Evolutionary conservation across 2,113 vertebrate genomes (phyloP), one percentile per base, ranked within the genome.

Genomic region (Phalacrocorax brasilianus): DNA sequence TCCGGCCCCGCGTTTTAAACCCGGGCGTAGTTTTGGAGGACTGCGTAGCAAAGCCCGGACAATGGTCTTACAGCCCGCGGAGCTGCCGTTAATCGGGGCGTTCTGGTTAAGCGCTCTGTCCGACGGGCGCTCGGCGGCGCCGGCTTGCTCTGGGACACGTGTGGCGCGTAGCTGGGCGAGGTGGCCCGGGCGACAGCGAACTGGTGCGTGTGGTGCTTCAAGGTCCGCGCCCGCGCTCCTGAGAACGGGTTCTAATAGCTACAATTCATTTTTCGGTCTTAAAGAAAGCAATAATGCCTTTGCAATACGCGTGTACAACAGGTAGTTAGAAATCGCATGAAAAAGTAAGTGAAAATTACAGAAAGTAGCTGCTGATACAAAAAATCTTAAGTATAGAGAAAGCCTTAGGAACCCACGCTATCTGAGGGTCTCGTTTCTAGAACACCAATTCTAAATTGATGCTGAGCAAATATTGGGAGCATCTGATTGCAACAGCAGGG

Each of bases 191-290:
- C 35, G 5, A 2, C 6, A 12, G 35, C 21, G 6, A 28, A 5
- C 49, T 1, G 11, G 4, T 5, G 35, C 26, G 0, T 3, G 6
- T 12, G 27, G 3, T 1, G 38, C 80, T 52, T 53, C 45, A 7
- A 27, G 35, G 35, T 2, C 47, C 12, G 81, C 50, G 10, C 27
- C 30, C 23, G 22, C 35, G 12, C 53, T 5, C 2, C 4, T 11
- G 45, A 35, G n/a, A 77, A 12, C 56, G 3, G 78, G 22, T 8
- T 67, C 44, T 15, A 16, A 12, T 19, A 14, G 2, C 56, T 7
- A 2, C 18, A 28, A 15, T 4, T 35, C 3, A 1, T 14, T 42
- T 32, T 6, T 70, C 6, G 7, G 45, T 28, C 65, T 21, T 45
- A 38, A 81, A 59, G 22, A 67, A 71, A 91, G 20, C 27, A 8